Base-by-base conservation (phyloP, 64 coral and sea anemone species). In the Anthopleura sola region DNA sequence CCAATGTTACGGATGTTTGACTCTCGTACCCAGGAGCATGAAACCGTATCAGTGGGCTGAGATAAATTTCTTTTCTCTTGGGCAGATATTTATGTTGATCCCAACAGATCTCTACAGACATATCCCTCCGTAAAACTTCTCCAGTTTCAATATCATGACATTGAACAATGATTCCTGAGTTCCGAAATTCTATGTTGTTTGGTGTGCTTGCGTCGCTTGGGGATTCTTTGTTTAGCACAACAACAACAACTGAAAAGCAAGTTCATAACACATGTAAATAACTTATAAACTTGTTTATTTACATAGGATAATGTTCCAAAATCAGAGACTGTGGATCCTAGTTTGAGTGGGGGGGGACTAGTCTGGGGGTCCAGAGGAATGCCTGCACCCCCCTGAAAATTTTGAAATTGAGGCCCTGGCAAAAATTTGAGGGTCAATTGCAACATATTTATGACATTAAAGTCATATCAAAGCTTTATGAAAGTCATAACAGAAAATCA, bases 1-100 rank as follows among this genome's bases (percentile, higher is more conserved):
- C 77, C 29, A 86, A 29, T 34, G 32, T 33, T 3, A 80, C 36
- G 11, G 77, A 54, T n/a, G 49, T 55, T 29, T 37, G 21, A 3
- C 68, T 37, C n/a, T 81, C 36, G 23, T 18, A n/a, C 2, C 29
- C 84, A 68, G 44, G 38, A 36, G 83, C 54, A 37, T 86, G 76
- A 81, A 91, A 68, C 62, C 82, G 78, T 26, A 91, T 86, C 1
- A 82, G 24, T 19, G 89, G 89, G 49, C 89, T 91, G 23, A 91
- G 89, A 36, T 68, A 71, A 21, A 91, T 71, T 81, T 91, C 84
- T 38, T 47, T 10, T 69, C 55, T 28, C 6, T 81, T 7, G 20
- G 20, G 69, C 19, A 80, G 19, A 16, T 12, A 23, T 17, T 33
- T 10, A 83, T 53, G 44, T 10, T 8, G 0, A 1, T 54, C 21